A percentile compares a stretch with the other conserved stretches of the same genome.
These are phyloP conservation scores for Engraulis encrasicolus DNA, from an alignment of 2,113 vertebrate genomes.

Conservation along the genomic window DNA sequence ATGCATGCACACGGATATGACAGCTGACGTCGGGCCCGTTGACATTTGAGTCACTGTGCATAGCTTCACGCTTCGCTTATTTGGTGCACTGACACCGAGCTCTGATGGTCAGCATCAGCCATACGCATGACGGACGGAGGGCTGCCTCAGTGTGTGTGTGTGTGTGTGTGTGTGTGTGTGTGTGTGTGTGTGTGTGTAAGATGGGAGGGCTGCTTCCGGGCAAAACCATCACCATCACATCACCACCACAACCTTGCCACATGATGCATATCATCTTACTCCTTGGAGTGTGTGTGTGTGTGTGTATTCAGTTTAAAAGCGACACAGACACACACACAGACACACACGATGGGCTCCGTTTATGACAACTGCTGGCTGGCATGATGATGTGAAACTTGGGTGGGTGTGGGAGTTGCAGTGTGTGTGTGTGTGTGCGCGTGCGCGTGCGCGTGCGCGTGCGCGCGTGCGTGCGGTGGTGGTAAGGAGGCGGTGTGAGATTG, in stretches of 20 bases:
- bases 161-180: no score
- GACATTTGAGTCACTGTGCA: neutral
- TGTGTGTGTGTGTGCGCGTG: neutral
- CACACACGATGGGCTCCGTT: neutral
- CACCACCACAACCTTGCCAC: neutral
- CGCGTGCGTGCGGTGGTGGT: neutral
- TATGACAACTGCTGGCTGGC: neutral
- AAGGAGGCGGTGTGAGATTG: constrained; percentile 20
- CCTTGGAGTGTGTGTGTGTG: neutral
- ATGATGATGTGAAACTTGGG: neutral
- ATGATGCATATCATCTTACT: constrained; percentile 9
- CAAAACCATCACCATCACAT: neutral
- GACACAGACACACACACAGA: neutral
- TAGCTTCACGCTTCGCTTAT: neutral
- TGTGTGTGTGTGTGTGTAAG: no score
- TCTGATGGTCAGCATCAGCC: neutral
- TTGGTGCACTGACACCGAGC: neutral
- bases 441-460: neutral
- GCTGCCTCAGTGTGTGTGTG: no score
- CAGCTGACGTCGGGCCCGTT: neutral
- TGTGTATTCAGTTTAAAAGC: neutral
- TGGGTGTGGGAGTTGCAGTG: neutral
- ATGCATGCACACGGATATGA: neutral
- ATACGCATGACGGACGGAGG: neutral
- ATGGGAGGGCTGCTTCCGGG: no score